Base-by-base conservation (phyloP, 2,888 invertebrate species). In the Lamellibrachia columna region DNA sequence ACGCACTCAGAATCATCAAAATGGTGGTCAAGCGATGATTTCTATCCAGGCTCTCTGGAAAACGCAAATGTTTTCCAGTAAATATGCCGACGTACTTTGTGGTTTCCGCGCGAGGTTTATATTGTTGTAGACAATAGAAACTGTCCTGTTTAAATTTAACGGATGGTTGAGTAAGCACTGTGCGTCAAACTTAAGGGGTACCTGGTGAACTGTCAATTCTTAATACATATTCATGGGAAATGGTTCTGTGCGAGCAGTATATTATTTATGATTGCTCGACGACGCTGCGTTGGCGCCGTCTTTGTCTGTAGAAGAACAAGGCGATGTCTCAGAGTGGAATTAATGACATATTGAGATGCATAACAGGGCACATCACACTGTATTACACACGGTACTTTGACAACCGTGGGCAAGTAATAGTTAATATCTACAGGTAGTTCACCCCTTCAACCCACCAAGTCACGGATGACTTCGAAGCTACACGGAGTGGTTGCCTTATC, bases 121-220 rank as follows among this genome's bases (percentile, higher is more conserved):
- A 22, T 75, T 22, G 75, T 22, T 75, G 75, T 75, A 22, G 22
- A 75, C 75, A 6, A 40, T 40, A 40, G 40, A 40, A 40, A 40
- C 40, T 75, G 75, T 75, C n/a, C n/a, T 75, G 75, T 75, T 75
- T 75, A 75, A 75, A 22, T 75, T 75, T n/a, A 75, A 75, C 75
- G 75, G 75, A 75, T n/a, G 22, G 22, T 22, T 75, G 75, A 75
- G 75, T n/a, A 75, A 75, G 15, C 15, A 58, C 15, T 58, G 58
- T 58, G 15, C 58, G 58, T 58, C 58, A 15, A 58, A 58, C 15
- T 58, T 58, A 58, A 58, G 3, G 8, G 58, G 58, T 58, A 58
- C 58, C 58, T 15, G 15, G 58, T 8, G 58, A 58, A 8, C 58
- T 58, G 58, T 11, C 15, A 15, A 75, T 75, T 75, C 22, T 15